These are phyloP conservation scores for Liopterus haemorrhoidalis DNA, from an alignment of 2,888 invertebrate genomes.

Conservation along the genomic window DNA sequence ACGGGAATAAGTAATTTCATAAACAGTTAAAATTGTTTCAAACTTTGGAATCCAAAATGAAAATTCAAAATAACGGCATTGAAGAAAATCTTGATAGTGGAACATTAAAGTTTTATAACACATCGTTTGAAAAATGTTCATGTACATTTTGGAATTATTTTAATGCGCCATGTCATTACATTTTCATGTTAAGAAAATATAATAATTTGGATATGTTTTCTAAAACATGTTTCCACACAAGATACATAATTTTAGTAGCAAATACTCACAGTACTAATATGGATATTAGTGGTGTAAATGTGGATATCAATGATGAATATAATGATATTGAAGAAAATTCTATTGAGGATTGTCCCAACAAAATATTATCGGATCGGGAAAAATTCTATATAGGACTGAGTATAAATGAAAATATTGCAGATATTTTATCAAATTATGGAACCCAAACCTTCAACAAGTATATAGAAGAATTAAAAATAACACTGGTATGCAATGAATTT, in stretches of 20 bases:
- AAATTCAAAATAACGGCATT: constrained; percentile 3
- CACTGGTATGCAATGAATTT: too few species aligned
- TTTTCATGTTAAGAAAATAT: constrained; percentile 16
- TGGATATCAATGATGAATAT: constrained; percentile 14
- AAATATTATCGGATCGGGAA: constrained; percentile 21
- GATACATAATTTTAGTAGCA: constrained; percentile 12
- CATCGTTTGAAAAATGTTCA: not conserved
- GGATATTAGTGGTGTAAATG: constrained; percentile 1
- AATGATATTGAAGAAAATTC: constrained; percentile 4
- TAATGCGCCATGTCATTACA: too few species aligned
- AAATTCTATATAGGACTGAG: constrained; percentile 15
- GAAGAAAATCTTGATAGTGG: constrained; percentile 6
- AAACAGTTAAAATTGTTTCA: constrained; percentile 6
- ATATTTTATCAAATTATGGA: too few species aligned
- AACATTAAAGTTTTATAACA: constrained; percentile 6
- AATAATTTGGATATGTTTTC: constrained; percentile 18
- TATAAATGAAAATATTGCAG: constrained; percentile 24
- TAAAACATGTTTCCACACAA: constrained; percentile 12
- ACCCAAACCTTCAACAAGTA: too few species aligned
- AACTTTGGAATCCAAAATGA: constrained; percentile 10
- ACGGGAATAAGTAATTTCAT: constrained; percentile 11
- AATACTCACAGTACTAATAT: not conserved
- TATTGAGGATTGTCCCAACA: constrained; percentile 14
- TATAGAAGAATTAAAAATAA: too few species aligned
- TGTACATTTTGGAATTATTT: constrained; percentile 17